These are phyloP conservation scores for Tipula unca DNA, from an alignment of 2,888 invertebrate genomes.

Conservation along the genomic window DNA sequence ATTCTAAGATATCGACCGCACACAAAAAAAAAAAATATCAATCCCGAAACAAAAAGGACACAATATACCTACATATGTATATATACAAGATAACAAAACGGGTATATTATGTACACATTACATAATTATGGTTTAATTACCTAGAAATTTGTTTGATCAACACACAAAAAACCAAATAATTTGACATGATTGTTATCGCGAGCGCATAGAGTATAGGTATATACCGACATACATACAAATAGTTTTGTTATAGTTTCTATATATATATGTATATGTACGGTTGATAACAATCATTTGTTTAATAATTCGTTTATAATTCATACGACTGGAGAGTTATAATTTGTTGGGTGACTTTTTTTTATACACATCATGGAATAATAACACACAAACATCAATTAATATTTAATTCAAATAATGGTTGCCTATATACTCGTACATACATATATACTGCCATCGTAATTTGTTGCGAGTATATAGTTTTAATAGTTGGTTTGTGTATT, in stretches of 20 bases:
- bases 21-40: not conserved
- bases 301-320: slow-evolving; percentile 14
- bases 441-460: too few relatives aligned
- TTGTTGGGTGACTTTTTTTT: not conserved
- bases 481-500: too few relatives aligned
- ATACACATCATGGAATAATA: not conserved
- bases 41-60: slow-evolving; percentile 4
- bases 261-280: not conserved
- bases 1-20: not conserved
- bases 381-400: not conserved
- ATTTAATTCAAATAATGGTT: not conserved
- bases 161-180: slow-evolving; percentile 3
- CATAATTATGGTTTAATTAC: not conserved
- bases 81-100: not conserved
- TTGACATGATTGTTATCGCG: not conserved
- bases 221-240: not conserved
- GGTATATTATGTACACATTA: not conserved
- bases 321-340: not conserved
- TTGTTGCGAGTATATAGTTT: too few relatives aligned
- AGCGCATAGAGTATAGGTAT: not conserved
- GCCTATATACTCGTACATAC: too few relatives aligned
- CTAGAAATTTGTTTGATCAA: slow-evolving; percentile 4
- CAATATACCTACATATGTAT: too few relatives aligned
- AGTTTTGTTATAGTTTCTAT: not conserved
- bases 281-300: not conserved